Conservation (phyloP, 2,888 invertebrate species). For the Cancer borealis region DNA sequence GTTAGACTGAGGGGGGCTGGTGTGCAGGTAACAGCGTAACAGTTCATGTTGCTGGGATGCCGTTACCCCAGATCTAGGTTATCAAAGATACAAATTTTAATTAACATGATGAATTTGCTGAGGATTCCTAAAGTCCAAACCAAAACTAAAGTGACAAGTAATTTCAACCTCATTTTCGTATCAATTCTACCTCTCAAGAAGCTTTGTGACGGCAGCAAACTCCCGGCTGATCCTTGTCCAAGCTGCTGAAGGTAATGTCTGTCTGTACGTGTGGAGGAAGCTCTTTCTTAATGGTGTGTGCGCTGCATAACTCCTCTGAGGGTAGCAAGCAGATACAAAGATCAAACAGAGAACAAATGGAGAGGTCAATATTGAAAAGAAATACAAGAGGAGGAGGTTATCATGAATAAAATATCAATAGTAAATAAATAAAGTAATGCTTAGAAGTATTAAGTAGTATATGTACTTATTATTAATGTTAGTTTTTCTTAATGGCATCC, state of each 20-base stretch:
- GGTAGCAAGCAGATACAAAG: background rate
- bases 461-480: no score
- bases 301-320: constrained; percentile 26
- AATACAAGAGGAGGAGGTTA: background rate
- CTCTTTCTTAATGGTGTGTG: background rate
- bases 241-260: constrained; percentile 33
- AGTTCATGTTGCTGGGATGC: constrained; percentile 44
- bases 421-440: background rate
- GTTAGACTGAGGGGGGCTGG: constrained; percentile 55
- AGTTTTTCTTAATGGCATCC: no score
- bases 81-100: background rate
- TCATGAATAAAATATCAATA: background rate
- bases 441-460: no score
- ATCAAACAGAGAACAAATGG: background rate
- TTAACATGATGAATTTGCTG: background rate
- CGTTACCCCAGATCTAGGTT: constrained; percentile 55
- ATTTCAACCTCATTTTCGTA: constrained; percentile 14
- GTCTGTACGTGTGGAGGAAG: background rate
- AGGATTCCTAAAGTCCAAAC: background rate
- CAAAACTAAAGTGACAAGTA: background rate
- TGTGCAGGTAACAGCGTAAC: constrained; percentile 42
- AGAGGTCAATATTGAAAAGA: background rate
- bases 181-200: constrained; percentile 57
- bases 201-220: constrained; percentile 58
- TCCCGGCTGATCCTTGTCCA: constrained; percentile 53